Conservation (phyloP, 2,888 invertebrate species). For the Cordylochernes scorpioides region DNA sequence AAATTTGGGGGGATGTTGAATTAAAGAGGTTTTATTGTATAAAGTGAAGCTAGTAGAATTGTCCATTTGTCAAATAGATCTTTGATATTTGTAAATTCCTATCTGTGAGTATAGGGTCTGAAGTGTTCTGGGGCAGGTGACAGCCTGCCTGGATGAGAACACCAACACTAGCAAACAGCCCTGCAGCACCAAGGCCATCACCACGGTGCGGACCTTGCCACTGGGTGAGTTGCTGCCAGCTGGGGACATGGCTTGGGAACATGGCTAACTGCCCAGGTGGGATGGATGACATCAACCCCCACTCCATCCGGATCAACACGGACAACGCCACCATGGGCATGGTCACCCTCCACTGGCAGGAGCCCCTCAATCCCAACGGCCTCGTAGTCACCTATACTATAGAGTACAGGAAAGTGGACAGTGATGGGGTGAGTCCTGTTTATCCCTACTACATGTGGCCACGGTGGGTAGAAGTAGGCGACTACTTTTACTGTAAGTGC, state of each 20-base stretch:
- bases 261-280: constrained; percentile 27
- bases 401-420: constrained; percentile 36
- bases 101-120: too few relatives aligned
- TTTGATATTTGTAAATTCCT: too few relatives aligned
- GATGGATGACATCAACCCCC: constrained; percentile 35
- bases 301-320: constrained; percentile 23
- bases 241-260: neutral
- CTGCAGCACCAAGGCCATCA: constrained; percentile 22
- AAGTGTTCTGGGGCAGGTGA: constrained; percentile 4
- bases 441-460: too few relatives aligned
- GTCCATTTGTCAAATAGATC: too few relatives aligned
- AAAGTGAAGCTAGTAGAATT: too few relatives aligned
- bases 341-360: constrained; percentile 48
- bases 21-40: too few relatives aligned
- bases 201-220: constrained; percentile 19
- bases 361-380: constrained; percentile 61
- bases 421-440: constrained; percentile 33
- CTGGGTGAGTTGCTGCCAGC: constrained; percentile 20
- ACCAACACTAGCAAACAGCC: constrained; percentile 7
- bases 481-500: too few relatives aligned
- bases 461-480: too few relatives aligned
- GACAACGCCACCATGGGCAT: constrained; percentile 21
- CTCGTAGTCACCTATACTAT: constrained; percentile 57
- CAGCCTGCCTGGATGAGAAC: constrained; percentile 8
- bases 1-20: too few relatives aligned